phyloP scores from a whole-genome alignment of 2,888 invertebrate species.

The Criorhina ranunculi region DNA sequence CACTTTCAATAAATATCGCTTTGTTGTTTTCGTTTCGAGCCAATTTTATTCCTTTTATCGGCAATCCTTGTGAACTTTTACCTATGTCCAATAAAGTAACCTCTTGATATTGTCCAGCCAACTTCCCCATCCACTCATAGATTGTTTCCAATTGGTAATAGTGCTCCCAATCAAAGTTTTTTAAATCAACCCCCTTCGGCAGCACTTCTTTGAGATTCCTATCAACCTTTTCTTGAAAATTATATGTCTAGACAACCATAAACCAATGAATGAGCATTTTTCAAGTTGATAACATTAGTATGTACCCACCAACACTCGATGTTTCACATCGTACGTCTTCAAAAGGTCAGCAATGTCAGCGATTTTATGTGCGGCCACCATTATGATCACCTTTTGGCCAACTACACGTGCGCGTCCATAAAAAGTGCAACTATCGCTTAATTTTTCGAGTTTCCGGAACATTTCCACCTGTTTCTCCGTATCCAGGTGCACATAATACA shows the following conservation, averaged over 20 bases:
- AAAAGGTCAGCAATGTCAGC: slow-evolving; percentile 83
- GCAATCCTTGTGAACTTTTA: slow-evolving; percentile 85
- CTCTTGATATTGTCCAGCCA: slow-evolving; percentile 80
- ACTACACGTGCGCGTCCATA: slow-evolving; percentile 83
- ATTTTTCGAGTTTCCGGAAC: slow-evolving; percentile 82
- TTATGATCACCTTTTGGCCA: slow-evolving; percentile 82
- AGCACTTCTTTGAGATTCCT: slow-evolving; percentile 81
- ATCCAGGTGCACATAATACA: slow-evolving; percentile 82
- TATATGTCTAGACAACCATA: slow-evolving; percentile 73
- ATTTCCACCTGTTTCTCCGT: slow-evolving; percentile 82
- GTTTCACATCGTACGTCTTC: slow-evolving; percentile 80
- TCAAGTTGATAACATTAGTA: not conserved
- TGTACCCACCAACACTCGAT: slow-evolving; percentile 81
- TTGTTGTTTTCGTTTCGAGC: slow-evolving; percentile 83
- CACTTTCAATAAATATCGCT: slow-evolving; percentile 86
- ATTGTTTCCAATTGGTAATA: slow-evolving; percentile 84
- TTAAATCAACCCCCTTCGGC: slow-evolving; percentile 79
- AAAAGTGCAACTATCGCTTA: slow-evolving; percentile 83
- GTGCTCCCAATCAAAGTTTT: slow-evolving; percentile 82
- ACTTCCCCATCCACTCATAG: slow-evolving; percentile 82
- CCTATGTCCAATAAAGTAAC: slow-evolving; percentile 85
- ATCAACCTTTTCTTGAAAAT: slow-evolving; percentile 83
- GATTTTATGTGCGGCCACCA: slow-evolving; percentile 83
- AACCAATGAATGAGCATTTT: not conserved
- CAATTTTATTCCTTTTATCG: slow-evolving; percentile 85